Percentiles rank a stretch among this genome's conserved stretches.
Conservation (phyloP, 2,113 vertebrate species). For the Sapajus apella region DNA sequence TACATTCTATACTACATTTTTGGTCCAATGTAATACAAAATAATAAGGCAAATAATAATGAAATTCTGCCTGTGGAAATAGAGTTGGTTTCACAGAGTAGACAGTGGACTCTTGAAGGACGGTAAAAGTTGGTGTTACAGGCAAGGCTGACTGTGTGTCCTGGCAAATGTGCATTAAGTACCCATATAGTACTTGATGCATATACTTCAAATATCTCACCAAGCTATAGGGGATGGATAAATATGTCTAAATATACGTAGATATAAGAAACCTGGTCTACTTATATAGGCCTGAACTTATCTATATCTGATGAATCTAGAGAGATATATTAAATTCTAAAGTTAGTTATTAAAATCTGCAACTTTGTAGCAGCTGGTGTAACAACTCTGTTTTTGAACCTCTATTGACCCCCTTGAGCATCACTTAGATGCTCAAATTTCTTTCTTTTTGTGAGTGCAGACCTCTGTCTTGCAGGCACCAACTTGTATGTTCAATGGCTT, state of each 20-base stretch:
- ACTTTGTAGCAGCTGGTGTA: neutral
- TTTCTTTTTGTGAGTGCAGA: neutral
- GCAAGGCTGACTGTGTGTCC: rapidly evolving
- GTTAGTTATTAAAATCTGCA: neutral
- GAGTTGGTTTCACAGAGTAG: neutral
- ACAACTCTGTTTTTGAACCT: neutral
- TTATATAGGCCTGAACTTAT: neutral
- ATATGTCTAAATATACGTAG: neutral
- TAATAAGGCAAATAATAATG: neutral
- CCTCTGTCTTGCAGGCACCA: no score
- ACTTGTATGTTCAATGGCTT: neutral
- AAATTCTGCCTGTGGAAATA: neutral
- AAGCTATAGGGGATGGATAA: neutral
- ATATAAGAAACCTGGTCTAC: neutral
- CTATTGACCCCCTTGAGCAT: neutral
- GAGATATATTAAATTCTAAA: neutral
- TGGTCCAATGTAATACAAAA: neutral
- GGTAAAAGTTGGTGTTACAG: neutral
- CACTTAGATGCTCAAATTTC: neutral
- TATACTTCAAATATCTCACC: neutral
- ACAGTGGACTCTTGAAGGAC: no score
- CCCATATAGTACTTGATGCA: rapidly evolving
- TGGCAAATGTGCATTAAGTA: neutral
- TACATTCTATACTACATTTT: neutral
- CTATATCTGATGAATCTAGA: neutral